Evolutionary conservation across 1,140 invertebrate genomes (phyloP), one percentile per base, ranked within the genome.

Genomic region (Drosophila tropicalis): DNA sequence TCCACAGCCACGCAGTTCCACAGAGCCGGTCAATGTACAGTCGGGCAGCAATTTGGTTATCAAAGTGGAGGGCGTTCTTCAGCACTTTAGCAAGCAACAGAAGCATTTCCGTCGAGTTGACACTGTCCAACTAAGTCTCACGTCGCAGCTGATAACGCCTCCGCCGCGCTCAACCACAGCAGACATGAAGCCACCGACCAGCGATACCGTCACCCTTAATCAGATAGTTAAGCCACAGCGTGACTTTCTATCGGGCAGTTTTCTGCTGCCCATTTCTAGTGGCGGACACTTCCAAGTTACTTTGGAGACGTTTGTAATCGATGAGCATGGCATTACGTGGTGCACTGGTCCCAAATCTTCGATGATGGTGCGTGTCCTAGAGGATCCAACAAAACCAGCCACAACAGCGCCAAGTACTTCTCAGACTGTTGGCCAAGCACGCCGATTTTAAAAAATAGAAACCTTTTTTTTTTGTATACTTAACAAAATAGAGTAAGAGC

Each of bases 41-140:
- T 94, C 95, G 29, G 96, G 96, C 44, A 96, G 95, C 60, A 96
- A 97, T 76, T 92, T 98, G 13, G 96, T 96, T 1, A 94, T 98
- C 0, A 97, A 97, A 93, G 96, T 98, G 1, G 97, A 98, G 92
- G 97, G 97, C 1, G 96, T 98, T 3, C 94, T 98, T 60, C 95
- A 96, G 81, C 96, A 97, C 66, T 87, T 90, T 47, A 95, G 94
- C 6, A 93, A 93, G 56, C 92, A 93, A 56, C 93, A 95, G 15
- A 94, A 95, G 2, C 90, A 96, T 3, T 96, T 95, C 85, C 93
- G 96, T 29, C 94, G 94, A 25, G 95, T 96, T 1, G 94, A 95
- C 47, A 94, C 94, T 47, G 95, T 97, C 55, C 94, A 94, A n/a
- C 92, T 97, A 32, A 95, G 94, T 5, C 94, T 97, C 1, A 95